A percentile compares a stretch with the other conserved stretches of the same genome.
These are phyloP conservation scores for Apus apus DNA, from an alignment of 2,113 vertebrate genomes.

Conservation along the genomic window DNA sequence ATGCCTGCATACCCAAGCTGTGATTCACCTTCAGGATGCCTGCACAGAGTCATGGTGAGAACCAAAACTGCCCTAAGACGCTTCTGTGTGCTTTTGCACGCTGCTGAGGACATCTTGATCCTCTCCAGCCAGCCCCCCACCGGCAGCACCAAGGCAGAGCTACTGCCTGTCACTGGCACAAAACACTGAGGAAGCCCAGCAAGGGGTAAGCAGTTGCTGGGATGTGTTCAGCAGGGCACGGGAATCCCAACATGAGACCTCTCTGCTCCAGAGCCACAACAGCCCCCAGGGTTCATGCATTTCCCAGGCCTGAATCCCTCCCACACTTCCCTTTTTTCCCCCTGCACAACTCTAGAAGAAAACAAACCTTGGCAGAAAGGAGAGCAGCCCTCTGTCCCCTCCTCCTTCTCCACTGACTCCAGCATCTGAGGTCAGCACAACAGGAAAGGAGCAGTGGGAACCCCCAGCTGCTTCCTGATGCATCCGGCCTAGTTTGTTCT, in stretches of 20 bases:
- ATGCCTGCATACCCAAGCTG: fast-evolving
- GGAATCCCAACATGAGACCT: fast-evolving
- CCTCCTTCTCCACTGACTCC: background rate
- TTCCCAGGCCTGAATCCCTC: background rate
- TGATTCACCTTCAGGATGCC: fast-evolving
- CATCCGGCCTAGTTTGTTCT: background rate
- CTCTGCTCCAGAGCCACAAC: background rate
- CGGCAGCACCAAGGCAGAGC: background rate
- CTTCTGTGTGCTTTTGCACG: fast-evolving
- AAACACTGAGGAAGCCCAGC: background rate
- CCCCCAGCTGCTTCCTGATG: slow-evolving; percentile 12
- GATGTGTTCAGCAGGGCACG: background rate
- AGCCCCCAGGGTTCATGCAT: fast-evolving
- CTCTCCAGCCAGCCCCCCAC: background rate
- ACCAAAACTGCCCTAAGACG: background rate
- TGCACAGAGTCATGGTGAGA: background rate
- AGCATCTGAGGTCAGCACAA: background rate
- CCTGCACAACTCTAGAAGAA: background rate
- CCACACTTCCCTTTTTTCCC: background rate
- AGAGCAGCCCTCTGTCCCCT: background rate
- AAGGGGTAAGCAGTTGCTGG: background rate
- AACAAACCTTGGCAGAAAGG: background rate
- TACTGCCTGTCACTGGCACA: background rate
- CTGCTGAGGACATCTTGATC: background rate
- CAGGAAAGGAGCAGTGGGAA: slow-evolving; percentile 27